phyloP scores from a whole-genome alignment of 1,140 invertebrate genomes.

The Dreissena rostriformis region DNA sequence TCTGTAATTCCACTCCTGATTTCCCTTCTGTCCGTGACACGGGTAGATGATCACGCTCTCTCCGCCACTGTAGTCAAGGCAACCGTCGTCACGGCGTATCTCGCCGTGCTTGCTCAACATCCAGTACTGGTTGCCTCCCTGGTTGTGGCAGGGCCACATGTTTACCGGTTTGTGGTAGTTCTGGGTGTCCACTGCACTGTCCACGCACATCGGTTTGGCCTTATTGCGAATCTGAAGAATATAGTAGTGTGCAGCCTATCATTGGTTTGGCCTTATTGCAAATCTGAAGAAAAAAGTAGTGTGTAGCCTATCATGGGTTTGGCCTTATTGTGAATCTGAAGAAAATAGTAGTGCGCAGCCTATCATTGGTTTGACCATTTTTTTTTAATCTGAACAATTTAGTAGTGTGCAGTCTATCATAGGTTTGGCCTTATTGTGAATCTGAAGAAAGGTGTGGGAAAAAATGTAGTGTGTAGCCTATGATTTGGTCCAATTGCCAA shows the following conservation, averaged over 20 bases:
- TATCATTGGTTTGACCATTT: too few relatives aligned
- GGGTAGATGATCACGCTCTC: slow-evolving; percentile 88
- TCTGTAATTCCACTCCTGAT: slow-evolving; percentile 91
- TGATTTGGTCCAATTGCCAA: too few relatives aligned
- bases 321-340: too few relatives aligned
- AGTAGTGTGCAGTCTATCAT: too few relatives aligned
- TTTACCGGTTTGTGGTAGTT: slow-evolving; percentile 80
- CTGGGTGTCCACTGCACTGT: slow-evolving; percentile 78
- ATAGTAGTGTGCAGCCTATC: background rate
- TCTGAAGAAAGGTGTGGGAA: too few relatives aligned
- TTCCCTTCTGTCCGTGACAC: slow-evolving; percentile 97
- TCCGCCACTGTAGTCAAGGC: slow-evolving; percentile 96
- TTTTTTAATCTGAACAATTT: too few relatives aligned
- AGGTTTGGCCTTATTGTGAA: too few relatives aligned
- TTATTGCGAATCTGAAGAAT: slow-evolving; percentile 75
- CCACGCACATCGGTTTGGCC: slow-evolving; percentile 79
- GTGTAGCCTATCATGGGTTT: too few relatives aligned
- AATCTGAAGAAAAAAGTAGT: too few relatives aligned
- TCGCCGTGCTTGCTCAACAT: slow-evolving; percentile 98
- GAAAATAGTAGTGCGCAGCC: too few relatives aligned
- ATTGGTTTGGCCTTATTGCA: background rate
- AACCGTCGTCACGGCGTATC: slow-evolving; percentile 97
- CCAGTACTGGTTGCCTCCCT: slow-evolving; percentile 92
- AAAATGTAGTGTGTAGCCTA: too few relatives aligned
- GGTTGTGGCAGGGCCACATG: slow-evolving; percentile 81